A percentile compares a stretch with the other conserved stretches of the same genome.
These are phyloP conservation scores for Mystacides longicornis DNA, from an alignment of 2,888 invertebrate genomes.

Conservation along the genomic window DNA sequence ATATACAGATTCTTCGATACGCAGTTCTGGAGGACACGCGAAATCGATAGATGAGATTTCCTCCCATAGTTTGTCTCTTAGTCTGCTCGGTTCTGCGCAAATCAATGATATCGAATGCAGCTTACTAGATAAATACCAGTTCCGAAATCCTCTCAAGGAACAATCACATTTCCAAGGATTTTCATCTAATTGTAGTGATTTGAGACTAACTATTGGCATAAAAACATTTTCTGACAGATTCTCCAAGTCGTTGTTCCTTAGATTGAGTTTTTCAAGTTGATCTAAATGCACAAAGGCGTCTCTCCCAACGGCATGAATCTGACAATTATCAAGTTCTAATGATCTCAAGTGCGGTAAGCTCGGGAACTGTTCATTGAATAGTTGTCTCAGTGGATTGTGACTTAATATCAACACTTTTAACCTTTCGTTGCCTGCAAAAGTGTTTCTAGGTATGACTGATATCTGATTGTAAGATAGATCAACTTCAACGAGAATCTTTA, in stretches of 20 bases:
- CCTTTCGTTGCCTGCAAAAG: slow-evolving; percentile 76
- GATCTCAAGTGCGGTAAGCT: slow-evolving; percentile 69
- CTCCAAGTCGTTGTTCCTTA: slow-evolving; percentile 73
- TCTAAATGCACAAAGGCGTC: slow-evolving; percentile 24
- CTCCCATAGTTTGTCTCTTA: slow-evolving; percentile 59
- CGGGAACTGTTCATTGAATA: slow-evolving; percentile 75
- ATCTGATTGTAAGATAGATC: slow-evolving; percentile 79
- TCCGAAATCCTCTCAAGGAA: slow-evolving; percentile 60
- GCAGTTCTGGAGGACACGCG: slow-evolving; percentile 62
- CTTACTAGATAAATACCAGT: slow-evolving; percentile 62
- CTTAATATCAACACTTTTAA: slow-evolving; percentile 69
- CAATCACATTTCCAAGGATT: slow-evolving; percentile 79
- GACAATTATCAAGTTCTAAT: slow-evolving; percentile 73
- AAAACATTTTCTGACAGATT: slow-evolving; percentile 60
- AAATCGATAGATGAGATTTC: slow-evolving; percentile 57
- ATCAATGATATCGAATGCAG: slow-evolving; percentile 56
- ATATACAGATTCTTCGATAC: slow-evolving; percentile 38
- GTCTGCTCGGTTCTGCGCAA: slow-evolving; percentile 53
- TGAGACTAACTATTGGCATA: slow-evolving; percentile 56
- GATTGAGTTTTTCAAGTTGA: slow-evolving; percentile 57
- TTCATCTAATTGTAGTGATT: slow-evolving; percentile 60
- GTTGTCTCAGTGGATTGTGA: slow-evolving; percentile 68
- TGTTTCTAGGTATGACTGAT: slow-evolving; percentile 63
- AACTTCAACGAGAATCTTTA: slow-evolving; percentile 77
- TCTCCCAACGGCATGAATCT: slow-evolving; percentile 52